Percentiles rank a stretch among this genome's conserved stretches.
Conservation (phyloP, 2,113 vertebrate genomes). For the Atlantisia rogersi region DNA sequence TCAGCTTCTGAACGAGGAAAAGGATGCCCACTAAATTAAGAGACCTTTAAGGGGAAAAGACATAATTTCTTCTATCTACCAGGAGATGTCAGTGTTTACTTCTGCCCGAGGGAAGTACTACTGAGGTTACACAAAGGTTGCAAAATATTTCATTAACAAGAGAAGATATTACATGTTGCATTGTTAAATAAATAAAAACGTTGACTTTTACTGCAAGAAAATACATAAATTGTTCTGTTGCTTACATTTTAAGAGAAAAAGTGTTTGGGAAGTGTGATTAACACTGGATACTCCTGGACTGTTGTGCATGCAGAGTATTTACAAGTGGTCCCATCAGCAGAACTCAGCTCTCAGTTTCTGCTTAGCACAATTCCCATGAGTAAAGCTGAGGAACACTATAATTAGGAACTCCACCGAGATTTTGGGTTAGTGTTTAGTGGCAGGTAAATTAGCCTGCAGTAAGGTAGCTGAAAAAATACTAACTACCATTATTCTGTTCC, state of each 20-base stretch:
- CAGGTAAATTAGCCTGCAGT: not conserved
- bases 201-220: conserved; percentile 20
- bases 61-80: not conserved
- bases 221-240: conserved; percentile 55
- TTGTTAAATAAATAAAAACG: not conserved
- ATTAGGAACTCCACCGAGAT: not conserved
- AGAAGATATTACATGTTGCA: not conserved
- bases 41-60: not conserved
- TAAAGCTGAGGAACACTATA: not conserved
- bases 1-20: not conserved
- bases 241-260: conserved; percentile 54
- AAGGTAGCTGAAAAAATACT: not conserved
- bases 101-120: conserved; percentile 24
- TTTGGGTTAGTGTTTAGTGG: not conserved
- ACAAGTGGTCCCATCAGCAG: not conserved
- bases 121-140: conserved; percentile 33
- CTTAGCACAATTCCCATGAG: not conserved
- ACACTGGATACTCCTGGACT: not conserved
- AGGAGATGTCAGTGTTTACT: conserved; percentile 71
- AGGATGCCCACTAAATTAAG: not conserved
- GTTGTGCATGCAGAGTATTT: not conserved
- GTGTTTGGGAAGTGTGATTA: conserved; percentile 50
- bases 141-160: not conserved
- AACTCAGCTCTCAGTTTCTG: not conserved
- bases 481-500: not conserved